These are phyloP conservation scores for Antennarius maculatus DNA, from an alignment of 2,797 vertebrate species.

Conservation along the genomic window DNA sequence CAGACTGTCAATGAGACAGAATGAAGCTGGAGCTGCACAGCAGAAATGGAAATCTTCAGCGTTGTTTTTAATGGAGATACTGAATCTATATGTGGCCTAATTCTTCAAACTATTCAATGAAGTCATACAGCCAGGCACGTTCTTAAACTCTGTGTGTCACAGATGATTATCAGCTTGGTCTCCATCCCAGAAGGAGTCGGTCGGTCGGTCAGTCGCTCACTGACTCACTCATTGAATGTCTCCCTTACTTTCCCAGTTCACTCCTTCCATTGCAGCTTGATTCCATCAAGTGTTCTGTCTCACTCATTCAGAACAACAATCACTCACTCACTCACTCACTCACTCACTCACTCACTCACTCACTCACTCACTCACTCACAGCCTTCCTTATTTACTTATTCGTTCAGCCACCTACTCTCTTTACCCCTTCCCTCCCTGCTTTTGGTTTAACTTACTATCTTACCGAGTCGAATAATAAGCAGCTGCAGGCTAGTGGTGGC, in stretches of 20 bases:
- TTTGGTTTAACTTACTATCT: no score
- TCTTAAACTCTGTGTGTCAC: conserved; percentile 16
- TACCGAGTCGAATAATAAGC: conserved; percentile 1
- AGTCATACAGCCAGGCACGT: conserved; percentile 24
- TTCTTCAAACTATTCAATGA: conserved; percentile 18
- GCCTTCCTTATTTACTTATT: neutral
- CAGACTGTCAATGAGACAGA: conserved; percentile 66
- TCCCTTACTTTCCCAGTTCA: conserved; percentile 22
- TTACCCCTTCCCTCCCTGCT: no score
- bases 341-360: conserved; percentile 15
- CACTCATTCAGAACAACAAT: conserved; percentile 20
- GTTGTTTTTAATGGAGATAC: conserved; percentile 45
- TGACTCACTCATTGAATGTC: conserved; percentile 24
- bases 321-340: conserved; percentile 36
- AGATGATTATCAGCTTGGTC: conserved; percentile 1
- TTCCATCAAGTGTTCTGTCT: conserved; percentile 18
- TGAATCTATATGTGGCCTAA: conserved; percentile 33
- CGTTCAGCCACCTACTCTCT: conserved; percentile 1
- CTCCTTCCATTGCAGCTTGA: conserved; percentile 19
- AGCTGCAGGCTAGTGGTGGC: neutral
- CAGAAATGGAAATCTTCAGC: conserved; percentile 44
- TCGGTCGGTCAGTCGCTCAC: conserved; percentile 8
- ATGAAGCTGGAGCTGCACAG: conserved; percentile 31
- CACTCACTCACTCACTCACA: conserved; percentile 7
- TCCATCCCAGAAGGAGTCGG: neutral